phyloP scores from a whole-genome alignment of 2,113 vertebrate genomes.

The Piaya cayana region DNA sequence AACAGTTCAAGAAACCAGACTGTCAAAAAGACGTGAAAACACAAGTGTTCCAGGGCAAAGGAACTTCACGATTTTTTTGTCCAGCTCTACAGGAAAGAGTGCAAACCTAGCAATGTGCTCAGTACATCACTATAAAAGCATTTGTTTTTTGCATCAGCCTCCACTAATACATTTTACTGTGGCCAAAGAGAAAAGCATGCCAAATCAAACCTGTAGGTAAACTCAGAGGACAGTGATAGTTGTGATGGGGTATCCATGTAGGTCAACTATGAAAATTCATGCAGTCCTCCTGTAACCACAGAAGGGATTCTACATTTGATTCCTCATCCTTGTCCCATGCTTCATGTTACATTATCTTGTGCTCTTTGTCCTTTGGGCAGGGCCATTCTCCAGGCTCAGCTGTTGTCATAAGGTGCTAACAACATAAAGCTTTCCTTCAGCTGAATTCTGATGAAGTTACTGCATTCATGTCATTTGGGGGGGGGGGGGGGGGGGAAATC shows the following conservation, averaged over 20 bases:
- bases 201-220: background rate
- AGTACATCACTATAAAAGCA: background rate
- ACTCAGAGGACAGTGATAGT: background rate
- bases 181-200: background rate
- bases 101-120: background rate
- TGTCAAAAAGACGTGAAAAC: background rate
- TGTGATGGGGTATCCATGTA: background rate
- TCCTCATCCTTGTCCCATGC: background rate
- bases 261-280: background rate
- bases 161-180: background rate
- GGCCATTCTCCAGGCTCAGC: background rate
- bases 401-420: background rate
- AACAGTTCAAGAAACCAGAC: background rate
- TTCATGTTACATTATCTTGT: background rate
- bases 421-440: background rate
- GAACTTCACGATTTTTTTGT: background rate
- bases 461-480: background rate
- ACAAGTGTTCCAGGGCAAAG: background rate
- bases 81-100: background rate
- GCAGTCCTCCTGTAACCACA: fast-evolving
- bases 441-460: background rate
- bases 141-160: background rate
- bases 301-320: background rate
- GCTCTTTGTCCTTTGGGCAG: background rate
- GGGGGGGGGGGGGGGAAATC: too few species aligned